Base-by-base conservation (phyloP, 2,797 vertebrate species). In the Lycodopsis pacificus region DNA sequence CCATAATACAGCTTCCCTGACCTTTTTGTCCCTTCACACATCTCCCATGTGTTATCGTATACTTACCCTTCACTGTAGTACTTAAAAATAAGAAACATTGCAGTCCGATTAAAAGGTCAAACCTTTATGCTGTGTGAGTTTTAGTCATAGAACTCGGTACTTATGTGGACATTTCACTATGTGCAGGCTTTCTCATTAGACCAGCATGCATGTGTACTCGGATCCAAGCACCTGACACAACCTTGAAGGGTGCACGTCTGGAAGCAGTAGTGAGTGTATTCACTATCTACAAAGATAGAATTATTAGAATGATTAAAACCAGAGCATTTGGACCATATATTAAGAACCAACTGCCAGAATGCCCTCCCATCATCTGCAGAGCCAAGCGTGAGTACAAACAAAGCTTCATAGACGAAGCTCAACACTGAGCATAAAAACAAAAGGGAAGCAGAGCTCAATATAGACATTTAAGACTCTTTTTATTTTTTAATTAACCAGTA, bases 21-120 rank as follows among this genome's bases (percentile, higher is more conserved):
- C 56, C 73, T 65, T 59, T 59, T 54, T 40, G 65, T 48, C 58
- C 30, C 62, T 64, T 80, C 65, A 70, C 48, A 54, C 38, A 51
- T 27, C 62, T 63, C 25, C 11, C 22, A 53, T 36, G 20, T 62
- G 30, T 36, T 61, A 58, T 46, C 54, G 17, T 38, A 30, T 5
- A 59, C 30, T 36, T 17, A 12, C 7, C 19, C 10, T 57, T 71
- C 56, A 44, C 49, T 15, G 46, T 12, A 25, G 3, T 17, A 8
- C 2, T 15, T 57, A 36, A 70, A 53, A 64, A 58, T 36, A 51
- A 58, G 38, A 22, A 17, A 63, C 58, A 34, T 25, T 44, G 30
- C 27, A 34, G 61, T 64, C 11, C 72, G 11, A 72, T 51, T 70
- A 30, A 71, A 71, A 38, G 20, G 62, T 66, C 10, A 61, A 30